Base-by-base conservation (phyloP, 1,140 invertebrate genomes). In the Portunus trituberculatus region DNA sequence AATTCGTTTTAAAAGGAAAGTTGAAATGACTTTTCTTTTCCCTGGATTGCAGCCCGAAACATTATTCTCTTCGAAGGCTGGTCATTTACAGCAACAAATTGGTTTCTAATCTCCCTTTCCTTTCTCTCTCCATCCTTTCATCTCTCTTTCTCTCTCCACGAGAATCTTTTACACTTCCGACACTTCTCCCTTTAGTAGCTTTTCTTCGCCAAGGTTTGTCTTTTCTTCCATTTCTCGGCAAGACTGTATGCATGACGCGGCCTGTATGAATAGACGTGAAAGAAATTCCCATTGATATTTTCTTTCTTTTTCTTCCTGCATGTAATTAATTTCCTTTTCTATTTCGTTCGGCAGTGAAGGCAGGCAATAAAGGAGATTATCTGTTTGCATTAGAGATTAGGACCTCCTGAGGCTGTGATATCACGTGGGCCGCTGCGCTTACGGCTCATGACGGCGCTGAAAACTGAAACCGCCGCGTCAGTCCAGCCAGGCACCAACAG, bases 21-120 rank as follows among this genome's bases (percentile, higher is more conserved):
- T n/a, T 76, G n/a, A 76, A 76, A 25, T 76, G 67, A n/a, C 67
- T 59, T 20, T 76, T 76, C n/a, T 76, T 76, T 76, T 76, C 20
- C n/a, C 67, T 76, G 67, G 67, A n/a, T n/a, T 76, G 67, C 20
- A 25, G 67, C n/a, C 67, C 67, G n/a, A 88, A 28, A 4, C 86
- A 88, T 45, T 88, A 88, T 88, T 45, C 31, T 45, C 31, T 28
- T 20, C 16, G 45, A 88, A 31, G 45, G 16, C 31, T 28, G 86
- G 86, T 45, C 86, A 88, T 88, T 46, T 20, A 45, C 31, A 32
- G 86, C 45, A 28, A 45, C 86, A 88, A 46, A 46, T 45, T 88
- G 86, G 20, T 45, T 45, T 45, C 16, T 76, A 20, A 76, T 76
- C 67, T 76, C 67, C 25, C n/a, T n/a, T n/a, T n/a, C n/a, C n/a